Conservation (phyloP, 2,113 vertebrate species). For the Calidris pugnax region DNA sequence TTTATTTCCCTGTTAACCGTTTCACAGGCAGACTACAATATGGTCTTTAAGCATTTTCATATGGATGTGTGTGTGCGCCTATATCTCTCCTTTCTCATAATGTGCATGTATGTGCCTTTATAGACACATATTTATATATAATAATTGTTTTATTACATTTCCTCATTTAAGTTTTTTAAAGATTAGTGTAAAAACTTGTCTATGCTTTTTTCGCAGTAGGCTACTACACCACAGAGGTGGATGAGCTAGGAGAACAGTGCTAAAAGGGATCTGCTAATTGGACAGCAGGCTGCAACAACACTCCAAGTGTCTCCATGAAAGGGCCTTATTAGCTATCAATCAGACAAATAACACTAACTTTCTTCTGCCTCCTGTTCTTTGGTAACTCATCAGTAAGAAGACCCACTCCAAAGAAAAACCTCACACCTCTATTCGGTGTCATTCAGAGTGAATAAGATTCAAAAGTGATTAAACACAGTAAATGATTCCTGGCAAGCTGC, state of each 20-base stretch:
- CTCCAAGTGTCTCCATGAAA: constrained; percentile 23
- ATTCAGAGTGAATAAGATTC: neutral
- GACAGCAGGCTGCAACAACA: constrained; percentile 1
- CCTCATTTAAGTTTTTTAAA: neutral
- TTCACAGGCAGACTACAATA: neutral
- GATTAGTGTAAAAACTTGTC: neutral
- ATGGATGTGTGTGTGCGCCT: neutral
- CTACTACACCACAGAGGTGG: neutral
- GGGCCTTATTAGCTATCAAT: constrained; percentile 57
- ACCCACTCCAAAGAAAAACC: constrained; percentile 27
- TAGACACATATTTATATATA: neutral
- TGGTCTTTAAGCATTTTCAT: neutral
- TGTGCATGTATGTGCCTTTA: neutral
- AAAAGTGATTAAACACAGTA: constrained; percentile 9
- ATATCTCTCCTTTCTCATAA: neutral
- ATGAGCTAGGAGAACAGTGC: neutral
- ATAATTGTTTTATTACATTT: neutral
- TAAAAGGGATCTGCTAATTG: constrained; percentile 65
- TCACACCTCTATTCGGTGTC: constrained; percentile 60
- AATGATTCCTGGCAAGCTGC: neutral
- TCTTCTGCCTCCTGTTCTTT: neutral
- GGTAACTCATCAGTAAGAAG: constrained; percentile 27
- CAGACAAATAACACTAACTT: constrained; percentile 60
- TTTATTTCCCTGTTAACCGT: constrained; percentile 53
- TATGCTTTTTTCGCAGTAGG: neutral